These are phyloP conservation scores for Mustela lutreola DNA, from an alignment of 2,113 vertebrate genomes.

Conservation along the genomic window DNA sequence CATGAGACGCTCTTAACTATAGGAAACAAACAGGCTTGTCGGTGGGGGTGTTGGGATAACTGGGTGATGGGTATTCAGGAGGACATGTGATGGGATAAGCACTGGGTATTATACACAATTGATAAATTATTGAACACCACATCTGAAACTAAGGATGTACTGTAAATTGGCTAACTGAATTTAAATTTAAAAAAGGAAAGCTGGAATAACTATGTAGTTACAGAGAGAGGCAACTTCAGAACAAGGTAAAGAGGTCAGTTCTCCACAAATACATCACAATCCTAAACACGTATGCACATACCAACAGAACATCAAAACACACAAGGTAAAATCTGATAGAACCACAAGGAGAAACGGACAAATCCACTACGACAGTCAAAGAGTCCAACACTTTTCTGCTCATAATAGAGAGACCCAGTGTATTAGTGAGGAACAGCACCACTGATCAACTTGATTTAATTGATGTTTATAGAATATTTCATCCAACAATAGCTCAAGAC, in stretches of 20 bases:
- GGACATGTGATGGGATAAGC: too few relatives aligned
- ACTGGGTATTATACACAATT: too few relatives aligned
- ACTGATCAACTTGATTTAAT: not conserved
- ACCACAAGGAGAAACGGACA: not conserved
- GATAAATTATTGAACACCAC: not conserved
- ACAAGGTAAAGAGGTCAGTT: not conserved
- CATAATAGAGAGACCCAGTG: not conserved
- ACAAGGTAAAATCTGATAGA: not conserved
- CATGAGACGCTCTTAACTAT: too few relatives aligned
- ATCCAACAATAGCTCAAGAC: not conserved
- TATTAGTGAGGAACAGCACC: not conserved
- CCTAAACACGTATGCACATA: not conserved
- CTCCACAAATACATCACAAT: not conserved
- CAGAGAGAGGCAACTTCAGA: not conserved
- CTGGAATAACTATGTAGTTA: not conserved
- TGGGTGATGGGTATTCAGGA: too few relatives aligned
- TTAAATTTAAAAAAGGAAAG: not conserved
- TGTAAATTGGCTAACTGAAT: not conserved
- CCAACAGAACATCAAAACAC: not conserved
- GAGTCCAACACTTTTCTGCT: not conserved
- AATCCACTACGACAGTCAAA: accelerated
- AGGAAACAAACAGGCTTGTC: too few relatives aligned
- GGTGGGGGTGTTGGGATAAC: too few relatives aligned
- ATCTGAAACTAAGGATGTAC: not conserved
- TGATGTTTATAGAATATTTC: not conserved